Conservation (phyloP, 2,797 vertebrate species). For the Aphelocoma californica region DNA sequence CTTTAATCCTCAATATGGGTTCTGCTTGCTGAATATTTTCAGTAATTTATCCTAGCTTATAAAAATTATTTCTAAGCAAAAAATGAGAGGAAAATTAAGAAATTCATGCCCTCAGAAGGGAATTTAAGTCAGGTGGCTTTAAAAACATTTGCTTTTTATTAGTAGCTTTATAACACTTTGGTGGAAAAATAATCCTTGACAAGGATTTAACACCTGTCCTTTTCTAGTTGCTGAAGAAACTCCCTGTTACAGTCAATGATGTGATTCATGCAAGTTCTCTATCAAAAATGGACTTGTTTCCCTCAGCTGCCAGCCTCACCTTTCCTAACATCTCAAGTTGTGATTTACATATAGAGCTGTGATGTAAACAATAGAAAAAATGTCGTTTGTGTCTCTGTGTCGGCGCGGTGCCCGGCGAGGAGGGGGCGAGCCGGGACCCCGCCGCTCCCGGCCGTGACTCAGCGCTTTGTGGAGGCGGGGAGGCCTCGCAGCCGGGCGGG, state of each 20-base stretch:
- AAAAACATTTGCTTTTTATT: background rate
- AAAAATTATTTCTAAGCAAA: background rate
- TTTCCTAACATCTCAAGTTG: fast-evolving
- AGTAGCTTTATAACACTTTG: background rate
- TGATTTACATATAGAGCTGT: fast-evolving
- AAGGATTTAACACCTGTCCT: background rate
- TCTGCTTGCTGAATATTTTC: background rate
- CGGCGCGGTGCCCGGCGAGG: background rate
- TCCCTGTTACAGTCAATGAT: fast-evolving
- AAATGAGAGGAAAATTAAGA: background rate
- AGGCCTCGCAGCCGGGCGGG: background rate
- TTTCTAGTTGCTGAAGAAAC: background rate
- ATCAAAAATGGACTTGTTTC: background rate
- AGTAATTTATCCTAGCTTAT: background rate
- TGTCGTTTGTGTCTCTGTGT: fast-evolving
- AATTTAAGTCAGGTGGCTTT: background rate
- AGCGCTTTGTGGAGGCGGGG: background rate
- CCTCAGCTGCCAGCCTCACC: background rate
- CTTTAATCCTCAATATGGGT: background rate
- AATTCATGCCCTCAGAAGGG: background rate
- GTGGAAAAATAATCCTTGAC: background rate
- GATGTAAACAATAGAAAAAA: background rate
- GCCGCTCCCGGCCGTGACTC: background rate
- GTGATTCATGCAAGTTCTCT: background rate
- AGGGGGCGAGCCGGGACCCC: background rate